These are phyloP conservation scores for Acestrorhynchus altus DNA, from an alignment of 2,797 vertebrate genomes.

Conservation along the genomic window DNA sequence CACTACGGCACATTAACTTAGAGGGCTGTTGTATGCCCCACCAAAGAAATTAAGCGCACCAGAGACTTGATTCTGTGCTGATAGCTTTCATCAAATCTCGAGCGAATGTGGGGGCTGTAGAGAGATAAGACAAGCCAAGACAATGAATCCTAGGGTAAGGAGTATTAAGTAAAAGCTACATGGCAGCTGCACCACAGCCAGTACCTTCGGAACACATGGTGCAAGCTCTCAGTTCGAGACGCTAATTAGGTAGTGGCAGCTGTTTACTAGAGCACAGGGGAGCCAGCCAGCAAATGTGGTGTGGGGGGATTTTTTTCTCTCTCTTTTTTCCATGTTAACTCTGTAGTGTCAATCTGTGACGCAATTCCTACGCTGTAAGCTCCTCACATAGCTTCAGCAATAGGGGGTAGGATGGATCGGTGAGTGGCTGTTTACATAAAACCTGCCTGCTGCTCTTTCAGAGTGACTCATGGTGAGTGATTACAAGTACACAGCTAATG, in stretches of 20 bases:
- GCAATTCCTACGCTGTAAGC: not conserved
- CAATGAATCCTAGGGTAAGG: not conserved
- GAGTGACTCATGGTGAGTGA: conserved; percentile 33
- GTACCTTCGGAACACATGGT: conserved; percentile 32
- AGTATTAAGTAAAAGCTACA: conserved; percentile 4
- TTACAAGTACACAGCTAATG: conserved; percentile 14
- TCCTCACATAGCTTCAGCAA: not conserved
- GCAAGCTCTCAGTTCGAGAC: conserved; percentile 15
- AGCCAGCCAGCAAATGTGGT: not conserved
- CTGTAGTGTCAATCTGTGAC: not conserved
- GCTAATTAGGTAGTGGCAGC: conserved; percentile 35
- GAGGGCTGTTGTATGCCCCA: not conserved
- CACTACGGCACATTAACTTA: not conserved
- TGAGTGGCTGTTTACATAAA: conserved; percentile 32
- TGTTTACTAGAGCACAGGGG: conserved; percentile 35
- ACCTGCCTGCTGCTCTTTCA: conserved; percentile 22
- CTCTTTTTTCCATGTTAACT: conserved; percentile 20
- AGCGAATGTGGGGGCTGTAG: not conserved
- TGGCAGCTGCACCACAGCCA: not conserved
- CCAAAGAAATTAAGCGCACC: not conserved
- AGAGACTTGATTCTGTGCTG: not conserved
- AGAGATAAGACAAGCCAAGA: not conserved
- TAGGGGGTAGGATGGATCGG: not conserved
- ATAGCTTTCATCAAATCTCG: not conserved
- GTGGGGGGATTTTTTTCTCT: not conserved